These are phyloP conservation scores for Phyllostomus discolor DNA, from an alignment of 2,113 vertebrate species.

Conservation along the genomic window DNA sequence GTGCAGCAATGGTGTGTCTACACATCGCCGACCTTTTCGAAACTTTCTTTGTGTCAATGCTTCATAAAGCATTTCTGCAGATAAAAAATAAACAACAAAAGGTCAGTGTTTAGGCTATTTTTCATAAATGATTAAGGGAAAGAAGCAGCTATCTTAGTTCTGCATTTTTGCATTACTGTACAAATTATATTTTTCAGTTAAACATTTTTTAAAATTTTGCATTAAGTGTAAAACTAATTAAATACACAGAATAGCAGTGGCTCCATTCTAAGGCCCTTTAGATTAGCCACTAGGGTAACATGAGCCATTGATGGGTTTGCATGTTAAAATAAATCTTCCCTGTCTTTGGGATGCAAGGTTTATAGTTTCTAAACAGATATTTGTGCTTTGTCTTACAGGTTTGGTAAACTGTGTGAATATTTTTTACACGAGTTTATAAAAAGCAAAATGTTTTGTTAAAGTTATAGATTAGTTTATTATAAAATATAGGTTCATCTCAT, in stretches of 20 bases:
- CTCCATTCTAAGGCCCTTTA: not conserved
- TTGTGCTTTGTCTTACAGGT: not conserved
- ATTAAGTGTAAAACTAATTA: constrained; percentile 31
- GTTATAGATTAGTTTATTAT: not conserved
- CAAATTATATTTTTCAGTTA: not conserved
- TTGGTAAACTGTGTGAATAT: not conserved
- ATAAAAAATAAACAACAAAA: constrained; percentile 59
- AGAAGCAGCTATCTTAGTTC: constrained; percentile 17
- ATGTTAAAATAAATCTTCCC: not conserved
- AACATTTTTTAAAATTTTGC: not conserved
- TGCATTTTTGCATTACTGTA: not conserved
- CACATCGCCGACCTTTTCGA: constrained; percentile 47
- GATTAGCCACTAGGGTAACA: not conserved
- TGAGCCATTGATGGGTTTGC: not conserved
- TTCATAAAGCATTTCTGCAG: constrained; percentile 55
- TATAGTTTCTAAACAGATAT: not conserved
- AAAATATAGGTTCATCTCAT: not conserved
- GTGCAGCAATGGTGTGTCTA: not conserved
- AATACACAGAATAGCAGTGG: not conserved
- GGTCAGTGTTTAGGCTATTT: constrained; percentile 37
- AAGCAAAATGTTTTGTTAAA: not conserved
- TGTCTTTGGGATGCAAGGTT: not conserved
- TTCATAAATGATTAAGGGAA: constrained; percentile 61
- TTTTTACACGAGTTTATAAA: not conserved
- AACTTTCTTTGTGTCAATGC: constrained; percentile 42